A percentile compares a stretch with the other conserved stretches of the same genome.
phyloP scores from a whole-genome alignment of 2,888 invertebrate species.

The Amphipyra berbera region DNA sequence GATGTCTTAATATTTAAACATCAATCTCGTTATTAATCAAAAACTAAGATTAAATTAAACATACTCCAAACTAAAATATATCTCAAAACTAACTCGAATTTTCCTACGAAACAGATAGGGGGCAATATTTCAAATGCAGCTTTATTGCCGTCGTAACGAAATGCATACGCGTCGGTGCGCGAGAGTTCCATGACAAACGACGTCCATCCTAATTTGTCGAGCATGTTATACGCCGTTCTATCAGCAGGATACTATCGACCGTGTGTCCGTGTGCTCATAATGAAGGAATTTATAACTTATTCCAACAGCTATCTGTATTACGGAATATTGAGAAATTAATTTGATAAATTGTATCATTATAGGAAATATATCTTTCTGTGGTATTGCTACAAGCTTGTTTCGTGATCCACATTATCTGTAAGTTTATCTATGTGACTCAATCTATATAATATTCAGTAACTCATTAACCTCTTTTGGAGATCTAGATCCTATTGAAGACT shows the following conservation, averaged over 20 bases:
- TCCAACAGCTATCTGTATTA: conserved; percentile 57
- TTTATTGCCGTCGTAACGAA: conserved; percentile 72
- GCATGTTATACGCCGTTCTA: conserved; percentile 70
- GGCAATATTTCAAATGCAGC: conserved; percentile 71
- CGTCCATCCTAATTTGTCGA: conserved; percentile 82
- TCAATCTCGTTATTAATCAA: conserved; percentile 3
- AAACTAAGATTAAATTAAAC: not conserved
- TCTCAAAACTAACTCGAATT: conserved; percentile 26
- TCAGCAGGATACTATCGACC: conserved; percentile 75
- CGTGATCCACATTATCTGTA: conserved; percentile 27
- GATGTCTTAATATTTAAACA: conserved; percentile 1
- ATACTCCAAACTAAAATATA: not conserved
- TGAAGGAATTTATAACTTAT: conserved; percentile 71
- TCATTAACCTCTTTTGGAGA: not conserved
- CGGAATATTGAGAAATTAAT: conserved; percentile 43
- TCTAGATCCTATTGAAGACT: conserved; percentile 3
- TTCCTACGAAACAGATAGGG: conserved; percentile 48
- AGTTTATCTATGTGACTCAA: not conserved
- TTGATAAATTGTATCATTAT: conserved; percentile 40
- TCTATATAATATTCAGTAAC: not conserved
- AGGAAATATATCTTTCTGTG: conserved; percentile 1
- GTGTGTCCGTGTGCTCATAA: conserved; percentile 47
- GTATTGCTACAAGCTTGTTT: conserved; percentile 17
- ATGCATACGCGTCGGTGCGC: conserved; percentile 61
- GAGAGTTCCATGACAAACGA: conserved; percentile 77